A percentile compares a stretch with the other conserved stretches of the same genome.
phyloP scores from a whole-genome alignment of 1,140 invertebrate genomes.

The Drosophila erecta region DNA sequence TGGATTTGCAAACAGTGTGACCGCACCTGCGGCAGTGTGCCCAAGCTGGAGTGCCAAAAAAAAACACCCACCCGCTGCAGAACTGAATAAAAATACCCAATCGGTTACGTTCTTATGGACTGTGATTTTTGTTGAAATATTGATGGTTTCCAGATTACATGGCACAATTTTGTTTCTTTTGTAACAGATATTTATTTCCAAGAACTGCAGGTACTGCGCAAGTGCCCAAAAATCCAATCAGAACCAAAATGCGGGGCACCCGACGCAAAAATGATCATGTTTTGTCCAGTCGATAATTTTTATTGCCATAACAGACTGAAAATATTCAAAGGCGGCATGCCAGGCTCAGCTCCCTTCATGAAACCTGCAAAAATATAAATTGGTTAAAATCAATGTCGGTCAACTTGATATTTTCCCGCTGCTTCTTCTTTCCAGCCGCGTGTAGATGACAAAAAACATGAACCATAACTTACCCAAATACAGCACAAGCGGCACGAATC shows the following conservation, averaged over 20 bases:
- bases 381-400: slow-evolving; percentile 7
- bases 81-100: neutral
- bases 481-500: slow-evolving; percentile 88
- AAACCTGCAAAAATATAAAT: slow-evolving; percentile 85
- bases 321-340: slow-evolving; percentile 87
- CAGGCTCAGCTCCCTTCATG: slow-evolving; percentile 87
- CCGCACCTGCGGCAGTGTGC: neutral
- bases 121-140: neutral
- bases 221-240: slow-evolving; percentile 51
- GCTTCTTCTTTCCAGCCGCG: slow-evolving; percentile 50
- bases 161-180: neutral
- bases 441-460: neutral
- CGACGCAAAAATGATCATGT: slow-evolving; percentile 2
- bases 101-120: neutral
- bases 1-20: slow-evolving; percentile 48
- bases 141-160: neutral
- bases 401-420: slow-evolving; percentile 1
- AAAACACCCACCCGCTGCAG: neutral
- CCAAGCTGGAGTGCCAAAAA: neutral
- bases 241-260: slow-evolving; percentile 26
- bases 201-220: slow-evolving; percentile 43
- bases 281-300: neutral
- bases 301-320: slow-evolving; percentile 86
- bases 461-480: slow-evolving; percentile 87
- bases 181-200: slow-evolving; percentile 74